Evolutionary conservation across 1,140 invertebrate genomes (phyloP).

Genomic region (Penaeus japonicus): DNA sequence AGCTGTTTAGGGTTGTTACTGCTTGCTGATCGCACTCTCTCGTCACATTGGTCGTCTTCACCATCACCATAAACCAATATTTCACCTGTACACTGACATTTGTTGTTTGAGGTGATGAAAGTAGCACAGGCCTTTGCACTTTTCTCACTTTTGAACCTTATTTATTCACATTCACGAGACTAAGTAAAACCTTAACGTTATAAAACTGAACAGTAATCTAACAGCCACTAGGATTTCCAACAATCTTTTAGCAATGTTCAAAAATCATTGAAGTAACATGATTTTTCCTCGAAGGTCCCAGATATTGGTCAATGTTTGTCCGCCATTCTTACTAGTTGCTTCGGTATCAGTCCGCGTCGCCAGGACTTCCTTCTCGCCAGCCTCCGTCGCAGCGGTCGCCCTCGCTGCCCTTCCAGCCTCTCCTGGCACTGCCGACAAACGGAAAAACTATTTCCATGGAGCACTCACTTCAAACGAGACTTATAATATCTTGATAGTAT

Average conservation of each 20-base stretch:
- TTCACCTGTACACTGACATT: slow-evolving; percentile 38
- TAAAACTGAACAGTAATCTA: not conserved
- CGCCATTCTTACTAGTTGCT: slow-evolving; percentile 40
- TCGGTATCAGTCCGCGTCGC: slow-evolving; percentile 17
- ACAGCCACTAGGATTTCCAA: not conserved
- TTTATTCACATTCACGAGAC: not conserved
- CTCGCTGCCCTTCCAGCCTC: no score
- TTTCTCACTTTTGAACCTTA: not conserved
- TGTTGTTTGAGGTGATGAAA: slow-evolving; percentile 11
- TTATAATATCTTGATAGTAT: no score
- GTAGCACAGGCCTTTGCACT: not conserved
- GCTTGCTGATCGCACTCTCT: no score
- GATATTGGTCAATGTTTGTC: slow-evolving; percentile 28
- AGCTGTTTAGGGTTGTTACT: no score
- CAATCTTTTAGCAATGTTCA: not conserved
- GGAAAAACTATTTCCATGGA: no score
- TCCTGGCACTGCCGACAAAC: no score
- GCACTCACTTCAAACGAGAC: no score
- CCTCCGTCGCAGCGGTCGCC: no score
- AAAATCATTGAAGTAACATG: not conserved
- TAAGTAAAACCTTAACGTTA: not conserved
- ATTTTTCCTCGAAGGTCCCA: not conserved
- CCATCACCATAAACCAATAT: not conserved
- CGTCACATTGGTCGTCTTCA: no score
- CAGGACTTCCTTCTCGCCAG: no score